Conservation (phyloP, 2,797 vertebrate genomes). For the Schizothorax lantsangensis region DNA sequence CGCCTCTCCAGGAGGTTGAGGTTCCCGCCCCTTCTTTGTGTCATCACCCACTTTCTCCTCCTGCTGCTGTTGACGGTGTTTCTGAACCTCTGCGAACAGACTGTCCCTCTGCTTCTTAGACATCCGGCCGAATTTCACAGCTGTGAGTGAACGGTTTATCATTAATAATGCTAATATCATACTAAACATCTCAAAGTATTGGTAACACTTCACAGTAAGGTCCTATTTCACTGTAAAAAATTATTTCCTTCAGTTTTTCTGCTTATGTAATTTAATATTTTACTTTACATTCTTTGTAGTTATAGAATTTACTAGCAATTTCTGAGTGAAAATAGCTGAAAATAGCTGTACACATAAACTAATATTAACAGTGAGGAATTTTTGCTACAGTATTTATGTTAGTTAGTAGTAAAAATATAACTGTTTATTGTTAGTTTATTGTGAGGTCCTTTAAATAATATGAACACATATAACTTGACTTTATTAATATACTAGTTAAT, state of each 20-base stretch:
- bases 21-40: constrained; percentile 68
- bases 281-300: no score
- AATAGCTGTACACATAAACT: no score
- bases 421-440: no score
- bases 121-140: constrained; percentile 97
- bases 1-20: constrained; percentile 84
- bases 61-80: constrained; percentile 89
- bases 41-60: constrained; percentile 70
- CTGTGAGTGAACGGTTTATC: constrained; percentile 70
- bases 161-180: not conserved
- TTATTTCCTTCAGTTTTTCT: no score
- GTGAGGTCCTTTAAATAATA: no score
- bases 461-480: no score
- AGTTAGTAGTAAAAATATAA: no score
- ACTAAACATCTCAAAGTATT: not conserved
- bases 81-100: constrained; percentile 93
- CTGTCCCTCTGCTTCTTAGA: constrained; percentile 96
- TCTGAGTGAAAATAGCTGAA: no score
- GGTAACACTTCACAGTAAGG: not conserved
- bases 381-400: no score
- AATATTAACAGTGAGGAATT: no score
- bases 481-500: not conserved
- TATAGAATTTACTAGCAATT: no score
- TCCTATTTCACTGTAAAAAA: no score
- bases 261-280: not conserved